These are phyloP conservation scores for Elachura formosa DNA, from an alignment of 2,113 vertebrate species.

Conservation along the genomic window DNA sequence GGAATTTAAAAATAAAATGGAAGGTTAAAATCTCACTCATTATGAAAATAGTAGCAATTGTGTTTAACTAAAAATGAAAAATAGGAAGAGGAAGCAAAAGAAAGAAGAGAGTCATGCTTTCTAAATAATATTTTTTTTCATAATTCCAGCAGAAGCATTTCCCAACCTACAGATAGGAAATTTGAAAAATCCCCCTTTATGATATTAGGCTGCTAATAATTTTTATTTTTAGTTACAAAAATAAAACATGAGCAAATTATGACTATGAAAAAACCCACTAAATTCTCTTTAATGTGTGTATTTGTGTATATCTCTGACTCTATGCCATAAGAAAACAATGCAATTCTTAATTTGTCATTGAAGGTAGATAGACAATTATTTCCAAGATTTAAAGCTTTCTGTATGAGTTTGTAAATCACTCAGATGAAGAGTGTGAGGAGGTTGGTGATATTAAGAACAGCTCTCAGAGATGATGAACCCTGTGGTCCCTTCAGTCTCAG, in stretches of 20 bases:
- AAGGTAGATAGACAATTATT: background rate
- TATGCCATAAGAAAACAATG: background rate
- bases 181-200: background rate
- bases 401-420: background rate
- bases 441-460: background rate
- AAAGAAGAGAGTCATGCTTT: fast-evolving
- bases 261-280: background rate
- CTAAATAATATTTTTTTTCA: background rate
- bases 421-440: background rate
- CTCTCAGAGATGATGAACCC: background rate
- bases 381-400: background rate
- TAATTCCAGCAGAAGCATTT: background rate
- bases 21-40: background rate
- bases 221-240: background rate
- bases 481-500: background rate
- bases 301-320: background rate
- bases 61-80: background rate
- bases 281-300: background rate
- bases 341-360: background rate
- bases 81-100: background rate
- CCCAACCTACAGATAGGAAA: no score
- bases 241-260: background rate
- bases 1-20: background rate
- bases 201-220: background rate
- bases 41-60: background rate